phyloP scores from a whole-genome alignment of 2,113 vertebrate genomes.

The Dipodomys ordii region DNA sequence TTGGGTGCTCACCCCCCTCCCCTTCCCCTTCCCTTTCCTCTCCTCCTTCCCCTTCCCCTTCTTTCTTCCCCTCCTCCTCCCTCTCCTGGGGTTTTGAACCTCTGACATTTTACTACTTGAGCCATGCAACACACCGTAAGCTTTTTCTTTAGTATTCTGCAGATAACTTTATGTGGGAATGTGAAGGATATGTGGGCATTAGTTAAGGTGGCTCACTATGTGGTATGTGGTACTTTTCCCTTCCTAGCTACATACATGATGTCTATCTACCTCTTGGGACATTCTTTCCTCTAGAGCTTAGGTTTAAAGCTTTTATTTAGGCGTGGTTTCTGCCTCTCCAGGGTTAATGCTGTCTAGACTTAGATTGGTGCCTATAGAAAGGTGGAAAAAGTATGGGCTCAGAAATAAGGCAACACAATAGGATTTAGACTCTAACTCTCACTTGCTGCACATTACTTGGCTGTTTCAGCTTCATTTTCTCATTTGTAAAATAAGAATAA shows the following conservation, averaged over 20 bases:
- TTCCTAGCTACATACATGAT: not conserved
- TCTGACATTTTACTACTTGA: too few relatives aligned
- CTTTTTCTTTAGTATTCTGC: not conserved
- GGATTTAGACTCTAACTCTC: not conserved
- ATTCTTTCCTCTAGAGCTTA: not conserved
- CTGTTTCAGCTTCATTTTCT: not conserved
- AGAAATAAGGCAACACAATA: not conserved
- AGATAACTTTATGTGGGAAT: not conserved
- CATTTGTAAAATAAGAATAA: slow-evolving; percentile 34
- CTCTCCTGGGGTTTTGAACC: too few relatives aligned
- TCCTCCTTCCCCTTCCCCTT: too few relatives aligned
- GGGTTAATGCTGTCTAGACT: not conserved
- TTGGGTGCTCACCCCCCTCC: too few relatives aligned
- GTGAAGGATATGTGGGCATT: not conserved
- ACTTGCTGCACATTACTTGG: not conserved
- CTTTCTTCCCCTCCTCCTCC: too few relatives aligned
- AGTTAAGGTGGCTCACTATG: not conserved
- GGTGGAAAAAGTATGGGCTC: not conserved
- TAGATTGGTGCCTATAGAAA: not conserved
- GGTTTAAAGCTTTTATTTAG: not conserved
- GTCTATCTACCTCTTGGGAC: not conserved
- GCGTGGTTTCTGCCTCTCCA: not conserved
- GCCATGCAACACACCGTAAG: not conserved
- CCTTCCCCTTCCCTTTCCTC: too few relatives aligned
- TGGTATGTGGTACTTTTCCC: not conserved